Base-by-base conservation (phyloP, 2,888 invertebrate species). In the Chymomyza fuscimana region DNA sequence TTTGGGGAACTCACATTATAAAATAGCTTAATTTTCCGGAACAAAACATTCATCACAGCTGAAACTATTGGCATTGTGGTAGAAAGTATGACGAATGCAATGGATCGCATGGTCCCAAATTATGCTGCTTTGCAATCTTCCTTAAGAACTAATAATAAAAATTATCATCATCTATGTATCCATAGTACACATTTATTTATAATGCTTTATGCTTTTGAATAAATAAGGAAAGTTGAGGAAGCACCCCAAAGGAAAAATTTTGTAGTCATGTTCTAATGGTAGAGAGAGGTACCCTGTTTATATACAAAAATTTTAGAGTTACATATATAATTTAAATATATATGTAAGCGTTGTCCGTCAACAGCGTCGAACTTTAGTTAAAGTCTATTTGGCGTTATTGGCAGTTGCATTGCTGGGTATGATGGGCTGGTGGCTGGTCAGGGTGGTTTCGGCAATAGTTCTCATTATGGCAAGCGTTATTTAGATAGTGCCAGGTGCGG, bases 401-500 rank as follows among this genome's bases (percentile, higher is more conserved):
- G 82, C 84, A 84, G 84, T 81, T 75, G 59, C 79, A 71, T 68
- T 71, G 72, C 70, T 58, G 56, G 25, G 50, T 61, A 70, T 67
- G n/a, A 69, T 54, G 65, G 32, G 25, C 25, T 67, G n/a, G 69
- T 52, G 67, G 54, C 16, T 22, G 54, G 76, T 76, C 65, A 46
- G 64, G 29, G 16, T 6, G 5, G 19, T 19, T 65, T 69, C 70
- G 19, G 25, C 5, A 50, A 61, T 16, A 61, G 16, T 29, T 29
- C 7, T n/a, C 16, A 29, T 51, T 29, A 22, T 19, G 15, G 15
- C 36, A 32, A 56, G 32, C 32, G 9, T 32, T 32, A 25, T 65
- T 86, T 82, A 84, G 64, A 77, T 22, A 19, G 90, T 90, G 72
- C 90, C 90, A 69, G 89, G 90, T 29, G 90, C 90, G 65, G 90